Conservation (phyloP, 2,888 invertebrate genomes). For the Podabrus alpinus region DNA sequence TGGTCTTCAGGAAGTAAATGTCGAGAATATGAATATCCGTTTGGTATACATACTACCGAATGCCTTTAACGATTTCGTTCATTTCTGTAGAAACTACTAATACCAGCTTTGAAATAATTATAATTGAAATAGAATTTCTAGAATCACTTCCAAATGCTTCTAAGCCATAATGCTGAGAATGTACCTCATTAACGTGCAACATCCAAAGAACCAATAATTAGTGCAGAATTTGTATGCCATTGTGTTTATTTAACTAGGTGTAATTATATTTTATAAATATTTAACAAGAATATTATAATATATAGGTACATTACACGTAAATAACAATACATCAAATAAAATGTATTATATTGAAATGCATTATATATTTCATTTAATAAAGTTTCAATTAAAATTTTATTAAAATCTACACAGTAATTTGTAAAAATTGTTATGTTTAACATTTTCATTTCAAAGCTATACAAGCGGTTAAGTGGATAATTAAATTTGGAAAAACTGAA, state of each 20-base stretch:
- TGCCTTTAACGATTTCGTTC: constrained; percentile 27
- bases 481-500: constrained; percentile 42
- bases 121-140: constrained; percentile 27
- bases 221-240: constrained; percentile 11
- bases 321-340: not conserved
- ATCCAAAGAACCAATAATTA: constrained; percentile 33
- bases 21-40: constrained; percentile 29
- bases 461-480: constrained; percentile 41
- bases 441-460: constrained; percentile 19
- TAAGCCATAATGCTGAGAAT: constrained; percentile 30
- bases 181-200: constrained; percentile 29
- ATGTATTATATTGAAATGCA: not conserved
- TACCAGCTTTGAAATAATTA: constrained; percentile 20
- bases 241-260: not conserved
- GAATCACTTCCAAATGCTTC: constrained; percentile 26
- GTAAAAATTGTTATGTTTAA: constrained; percentile 19
- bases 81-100: constrained; percentile 24
- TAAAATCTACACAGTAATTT: not conserved
- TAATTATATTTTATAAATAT: not conserved
- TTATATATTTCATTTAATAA: not conserved
- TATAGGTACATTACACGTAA: not conserved
- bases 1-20: constrained; percentile 28
- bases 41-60: constrained; percentile 23
- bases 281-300: not conserved
- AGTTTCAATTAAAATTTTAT: not conserved